phyloP scores from a whole-genome alignment of 2,888 invertebrate genomes.

The Calameuta pallipes region DNA sequence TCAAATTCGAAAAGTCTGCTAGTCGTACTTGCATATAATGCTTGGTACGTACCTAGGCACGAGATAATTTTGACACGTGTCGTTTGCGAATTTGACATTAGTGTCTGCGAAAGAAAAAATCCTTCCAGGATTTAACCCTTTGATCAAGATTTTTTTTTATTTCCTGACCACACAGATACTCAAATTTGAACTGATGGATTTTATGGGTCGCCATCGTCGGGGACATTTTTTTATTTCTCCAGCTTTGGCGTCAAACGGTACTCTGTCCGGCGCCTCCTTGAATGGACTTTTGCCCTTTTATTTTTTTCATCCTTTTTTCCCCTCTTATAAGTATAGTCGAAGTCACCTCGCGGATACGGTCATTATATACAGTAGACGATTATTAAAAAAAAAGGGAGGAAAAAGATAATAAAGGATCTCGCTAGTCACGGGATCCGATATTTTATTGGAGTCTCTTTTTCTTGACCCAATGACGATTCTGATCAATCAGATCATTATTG shows the following conservation, averaged over 20 bases:
- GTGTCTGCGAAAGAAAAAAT: background rate
- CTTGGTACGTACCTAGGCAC: background rate
- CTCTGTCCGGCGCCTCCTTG: slow-evolving; percentile 11
- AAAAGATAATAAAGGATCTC: slow-evolving; percentile 2
- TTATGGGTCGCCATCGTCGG: background rate
- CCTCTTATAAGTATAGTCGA: slow-evolving; percentile 10
- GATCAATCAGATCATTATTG: background rate
- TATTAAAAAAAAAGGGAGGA: slow-evolving; percentile 19
- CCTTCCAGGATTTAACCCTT: background rate
- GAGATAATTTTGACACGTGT: background rate
- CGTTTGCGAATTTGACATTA: background rate
- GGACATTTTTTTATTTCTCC: background rate
- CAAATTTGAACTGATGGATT: background rate
- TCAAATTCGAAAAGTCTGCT: background rate
- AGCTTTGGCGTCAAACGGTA: slow-evolving; percentile 33
- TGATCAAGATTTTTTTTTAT: background rate
- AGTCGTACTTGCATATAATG: too few relatives aligned
- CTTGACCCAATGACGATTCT: too few relatives aligned
- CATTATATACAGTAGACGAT: slow-evolving; percentile 38
- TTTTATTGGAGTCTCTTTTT: background rate
- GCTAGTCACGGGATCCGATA: background rate
- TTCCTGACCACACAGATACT: background rate
- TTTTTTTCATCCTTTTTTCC: background rate
- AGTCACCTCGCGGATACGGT: slow-evolving; percentile 11
- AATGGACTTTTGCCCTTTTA: background rate